phyloP scores from a whole-genome alignment of 2,888 invertebrate species.

The Acronicta leporina region DNA sequence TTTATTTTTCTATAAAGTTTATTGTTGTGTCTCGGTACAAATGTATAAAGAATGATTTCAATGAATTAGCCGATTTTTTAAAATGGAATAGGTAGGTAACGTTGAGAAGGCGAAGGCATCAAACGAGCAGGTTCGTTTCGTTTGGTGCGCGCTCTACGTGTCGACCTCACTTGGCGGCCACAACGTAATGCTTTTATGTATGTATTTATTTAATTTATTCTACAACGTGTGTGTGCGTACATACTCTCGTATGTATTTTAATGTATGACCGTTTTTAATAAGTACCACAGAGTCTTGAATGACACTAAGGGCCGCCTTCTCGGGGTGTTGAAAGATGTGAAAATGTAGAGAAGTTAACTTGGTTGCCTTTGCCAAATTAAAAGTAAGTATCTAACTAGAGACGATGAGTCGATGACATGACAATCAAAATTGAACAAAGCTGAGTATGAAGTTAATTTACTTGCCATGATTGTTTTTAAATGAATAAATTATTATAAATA shows the following conservation, averaged over 20 bases:
- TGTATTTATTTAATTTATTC: constrained; percentile 76
- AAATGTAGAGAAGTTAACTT: not conserved
- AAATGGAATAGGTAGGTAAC: constrained; percentile 36
- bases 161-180: constrained; percentile 75
- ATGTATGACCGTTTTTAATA: constrained; percentile 40
- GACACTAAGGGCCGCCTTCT: not conserved
- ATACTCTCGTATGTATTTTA: constrained; percentile 32
- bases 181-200: constrained; percentile 65
- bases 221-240: constrained; percentile 57
- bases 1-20: constrained; percentile 15
- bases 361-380: no score
- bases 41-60: constrained; percentile 7
- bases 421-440: no score
- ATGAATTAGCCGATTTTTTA: constrained; percentile 42
- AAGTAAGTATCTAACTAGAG: no score
- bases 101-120: constrained; percentile 43
- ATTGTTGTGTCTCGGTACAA: constrained; percentile 21
- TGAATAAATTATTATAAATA: not conserved
- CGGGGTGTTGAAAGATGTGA: not conserved
- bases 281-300: constrained; percentile 10
- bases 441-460: no score
- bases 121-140: constrained; percentile 47
- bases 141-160: constrained; percentile 62
- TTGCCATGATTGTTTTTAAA: no score
- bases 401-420: no score